phyloP scores from a whole-genome alignment of 2,113 vertebrate species.

The Paralichthys olivaceus region DNA sequence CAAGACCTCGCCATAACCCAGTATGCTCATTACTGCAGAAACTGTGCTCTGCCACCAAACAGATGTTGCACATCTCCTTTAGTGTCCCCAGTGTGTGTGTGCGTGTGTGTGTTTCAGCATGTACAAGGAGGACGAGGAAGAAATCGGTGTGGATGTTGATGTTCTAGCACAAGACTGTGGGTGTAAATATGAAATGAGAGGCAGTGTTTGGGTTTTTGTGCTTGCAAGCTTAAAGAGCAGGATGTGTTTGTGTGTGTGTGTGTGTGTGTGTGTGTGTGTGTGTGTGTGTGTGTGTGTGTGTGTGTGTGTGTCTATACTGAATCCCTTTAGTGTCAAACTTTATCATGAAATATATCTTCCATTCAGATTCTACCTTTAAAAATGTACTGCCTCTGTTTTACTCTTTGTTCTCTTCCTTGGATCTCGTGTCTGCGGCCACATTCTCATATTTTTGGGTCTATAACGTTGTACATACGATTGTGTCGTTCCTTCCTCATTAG shows the following conservation, averaged over 20 bases:
- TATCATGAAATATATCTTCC: constrained; percentile 20
- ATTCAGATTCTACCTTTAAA: constrained; percentile 10
- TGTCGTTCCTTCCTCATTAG: constrained; percentile 1
- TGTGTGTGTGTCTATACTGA: constrained; percentile 4
- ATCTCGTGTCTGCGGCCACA: background rate
- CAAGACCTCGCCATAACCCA: constrained; percentile 58
- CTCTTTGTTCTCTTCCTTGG: background rate
- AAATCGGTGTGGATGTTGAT: constrained; percentile 29
- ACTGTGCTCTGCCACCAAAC: constrained; percentile 53
- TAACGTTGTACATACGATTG: background rate
- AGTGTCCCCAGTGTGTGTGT: constrained; percentile 29
- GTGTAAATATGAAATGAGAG: constrained; percentile 27
- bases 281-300: constrained; percentile 7
- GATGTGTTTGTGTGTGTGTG: background rate
- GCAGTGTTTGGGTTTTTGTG: constrained; percentile 27
- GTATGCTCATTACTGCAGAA: constrained; percentile 68
- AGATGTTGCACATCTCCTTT: constrained; percentile 60
- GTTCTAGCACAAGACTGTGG: constrained; percentile 21
- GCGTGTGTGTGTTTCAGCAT: constrained; percentile 20
- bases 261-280: no score
- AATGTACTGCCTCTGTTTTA: background rate
- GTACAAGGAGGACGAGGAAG: constrained; percentile 8
- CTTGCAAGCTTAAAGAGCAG: background rate
- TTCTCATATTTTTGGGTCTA: background rate
- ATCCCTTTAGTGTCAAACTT: constrained; percentile 1